Base-by-base conservation (phyloP, 2,113 vertebrate species). In the Dipodomys stephensi region DNA sequence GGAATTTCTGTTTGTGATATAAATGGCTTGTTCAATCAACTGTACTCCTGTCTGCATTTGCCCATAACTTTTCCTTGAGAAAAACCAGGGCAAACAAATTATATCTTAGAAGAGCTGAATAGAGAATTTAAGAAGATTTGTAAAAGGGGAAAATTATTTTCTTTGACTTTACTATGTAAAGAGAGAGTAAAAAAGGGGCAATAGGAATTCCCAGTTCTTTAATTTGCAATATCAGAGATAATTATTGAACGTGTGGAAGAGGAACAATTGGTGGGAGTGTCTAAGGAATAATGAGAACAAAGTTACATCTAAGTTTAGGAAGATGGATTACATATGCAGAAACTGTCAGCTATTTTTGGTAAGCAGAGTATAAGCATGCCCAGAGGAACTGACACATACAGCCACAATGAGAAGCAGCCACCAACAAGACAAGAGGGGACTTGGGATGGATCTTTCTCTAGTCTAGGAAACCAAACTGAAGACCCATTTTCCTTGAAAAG, bases 151-250 rank as follows among this genome's bases (percentile, higher is more conserved):
- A 49, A 62, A 77, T 9, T 64, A 39, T 89, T 71, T 74, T 65
- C 5, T 83, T 83, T 76, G 53, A 72, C 19, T 80, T 23, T 83
- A 12, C 20, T 81, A 13, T 49, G 88, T 25, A 62, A 44, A 84
- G 8, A 93, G 16, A 46, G 20, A 46, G 15, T 13, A 12, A 67
- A 12, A 95, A 5, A 77, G 2, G 49, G 2, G 53, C 1, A 62
- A 18, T 32, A 1, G 20, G 12, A 46, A 0, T 1, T 3, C 0
- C 32, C 6, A 1, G 67, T 49, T 87, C 1, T 35, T 4, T 84
- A 28, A 35, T 62, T 68, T 87, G 2, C 11, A 53, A 5, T 4
- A 57, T 53, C 7, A 69, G 9, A 35, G 12, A 77, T 62, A 35
- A 69, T 74, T 82, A 53, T 53, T 53, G 49, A 53, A 13, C 12